These are phyloP conservation scores for Potamarius usumacintae DNA, from an alignment of 2,113 vertebrate species.

Conservation along the genomic window DNA sequence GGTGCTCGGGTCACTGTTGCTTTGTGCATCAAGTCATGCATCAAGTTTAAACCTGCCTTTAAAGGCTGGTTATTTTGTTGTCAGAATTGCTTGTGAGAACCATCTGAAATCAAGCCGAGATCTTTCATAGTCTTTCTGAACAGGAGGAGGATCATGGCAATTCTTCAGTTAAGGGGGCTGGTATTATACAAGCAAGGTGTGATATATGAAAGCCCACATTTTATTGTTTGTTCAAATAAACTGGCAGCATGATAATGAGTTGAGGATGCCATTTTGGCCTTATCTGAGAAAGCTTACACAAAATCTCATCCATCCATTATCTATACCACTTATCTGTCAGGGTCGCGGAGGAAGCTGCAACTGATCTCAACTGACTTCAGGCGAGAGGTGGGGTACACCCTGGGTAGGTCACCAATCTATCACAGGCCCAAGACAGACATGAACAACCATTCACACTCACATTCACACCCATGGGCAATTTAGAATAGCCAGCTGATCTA, in stretches of 20 bases:
- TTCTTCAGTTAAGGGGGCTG: constrained; percentile 1
- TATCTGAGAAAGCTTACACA: neutral
- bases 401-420: too few relatives aligned
- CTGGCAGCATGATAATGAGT: neutral
- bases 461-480: too few relatives aligned
- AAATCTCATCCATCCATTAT: neutral
- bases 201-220: neutral
- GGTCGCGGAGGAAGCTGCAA: too few relatives aligned
- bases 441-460: too few relatives aligned
- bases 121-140: neutral
- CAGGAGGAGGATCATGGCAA: neutral
- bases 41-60: neutral
- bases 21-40: neutral
- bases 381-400: too few relatives aligned
- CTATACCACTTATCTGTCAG: too few relatives aligned
- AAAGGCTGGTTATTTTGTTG: neutral
- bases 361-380: too few relatives aligned
- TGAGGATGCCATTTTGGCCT: neutral
- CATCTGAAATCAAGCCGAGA: neutral
- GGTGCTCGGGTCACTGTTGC: neutral
- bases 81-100: neutral
- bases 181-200: neutral
- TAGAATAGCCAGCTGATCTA: too few relatives aligned
- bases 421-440: too few relatives aligned
- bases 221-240: neutral